These are phyloP conservation scores for Phylloscopus trochiloides DNA, from an alignment of 2,113 vertebrate genomes.

Conservation along the genomic window DNA sequence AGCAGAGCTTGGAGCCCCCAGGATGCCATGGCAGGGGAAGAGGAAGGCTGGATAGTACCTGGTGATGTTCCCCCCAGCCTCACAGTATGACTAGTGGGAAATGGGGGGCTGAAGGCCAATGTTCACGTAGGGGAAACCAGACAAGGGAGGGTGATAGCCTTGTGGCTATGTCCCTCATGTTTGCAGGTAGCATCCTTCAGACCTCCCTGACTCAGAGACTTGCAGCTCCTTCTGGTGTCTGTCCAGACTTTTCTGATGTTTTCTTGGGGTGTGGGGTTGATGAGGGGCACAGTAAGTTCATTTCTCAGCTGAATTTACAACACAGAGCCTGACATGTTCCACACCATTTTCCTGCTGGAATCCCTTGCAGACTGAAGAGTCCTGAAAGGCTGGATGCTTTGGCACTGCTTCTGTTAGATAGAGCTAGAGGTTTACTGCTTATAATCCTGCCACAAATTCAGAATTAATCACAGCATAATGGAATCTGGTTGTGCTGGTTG, in stretches of 20 bases:
- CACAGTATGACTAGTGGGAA: rapidly evolving
- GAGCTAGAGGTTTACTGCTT: slow-evolving; percentile 44
- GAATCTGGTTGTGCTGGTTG: slow-evolving; percentile 72
- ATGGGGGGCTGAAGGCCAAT: neutral
- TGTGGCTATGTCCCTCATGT: neutral
- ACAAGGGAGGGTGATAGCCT: no score
- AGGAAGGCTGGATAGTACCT: neutral
- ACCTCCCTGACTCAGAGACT: neutral
- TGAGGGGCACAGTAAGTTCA: neutral
- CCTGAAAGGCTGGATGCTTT: neutral
- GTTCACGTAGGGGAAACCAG: rapidly evolving
- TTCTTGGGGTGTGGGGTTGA: neutral
- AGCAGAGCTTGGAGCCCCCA: neutral
- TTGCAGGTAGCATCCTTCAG: neutral
- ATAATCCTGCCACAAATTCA: slow-evolving; percentile 54
- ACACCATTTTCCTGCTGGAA: neutral
- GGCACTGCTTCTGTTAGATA: neutral
- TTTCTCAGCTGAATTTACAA: neutral
- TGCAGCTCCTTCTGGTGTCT: neutral
- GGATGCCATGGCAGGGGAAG: neutral
- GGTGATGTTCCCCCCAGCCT: neutral
- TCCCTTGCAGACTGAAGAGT: neutral
- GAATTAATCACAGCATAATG: slow-evolving; percentile 74
- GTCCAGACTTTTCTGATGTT: neutral
- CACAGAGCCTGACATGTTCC: neutral